phyloP scores from a whole-genome alignment of 2,113 vertebrate genomes.

The Peromyscus californicus region DNA sequence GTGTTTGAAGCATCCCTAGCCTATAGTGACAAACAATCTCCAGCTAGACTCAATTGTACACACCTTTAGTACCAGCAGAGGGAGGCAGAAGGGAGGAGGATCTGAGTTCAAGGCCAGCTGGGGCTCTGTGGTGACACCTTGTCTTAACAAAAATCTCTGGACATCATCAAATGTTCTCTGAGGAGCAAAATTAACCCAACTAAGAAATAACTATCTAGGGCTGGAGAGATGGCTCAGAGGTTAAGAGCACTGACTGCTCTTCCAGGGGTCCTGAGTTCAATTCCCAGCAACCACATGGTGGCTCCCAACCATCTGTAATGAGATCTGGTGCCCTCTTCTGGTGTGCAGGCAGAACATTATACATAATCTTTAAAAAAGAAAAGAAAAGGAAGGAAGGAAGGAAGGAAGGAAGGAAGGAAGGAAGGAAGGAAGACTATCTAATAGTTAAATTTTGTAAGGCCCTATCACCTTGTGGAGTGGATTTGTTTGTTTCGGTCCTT shows the following conservation, averaged over 20 bases:
- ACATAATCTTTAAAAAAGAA: not conserved
- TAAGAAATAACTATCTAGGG: not conserved
- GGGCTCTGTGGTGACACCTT: not conserved
- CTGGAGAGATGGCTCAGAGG: not conserved
- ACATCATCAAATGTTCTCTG: not conserved
- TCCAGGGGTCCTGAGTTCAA: not conserved
- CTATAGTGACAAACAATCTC: not conserved
- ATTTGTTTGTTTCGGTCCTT: not conserved
- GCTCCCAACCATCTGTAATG: not conserved
- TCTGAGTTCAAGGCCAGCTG: not conserved
- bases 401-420: too few species aligned
- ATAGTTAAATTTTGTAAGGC: not conserved
- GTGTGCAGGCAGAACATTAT: not conserved
- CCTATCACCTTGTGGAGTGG: too few species aligned
- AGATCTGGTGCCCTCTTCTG: not conserved
- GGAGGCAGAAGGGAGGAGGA: not conserved
- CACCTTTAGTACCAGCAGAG: not conserved
- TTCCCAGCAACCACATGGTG: not conserved
- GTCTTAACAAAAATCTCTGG: not conserved
- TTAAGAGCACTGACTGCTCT: not conserved
- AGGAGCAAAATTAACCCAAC: not conserved
- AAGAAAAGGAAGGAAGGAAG: not conserved
- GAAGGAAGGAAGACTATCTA: too few species aligned
- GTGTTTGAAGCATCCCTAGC: not conserved
- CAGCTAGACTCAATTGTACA: not conserved